A percentile compares a stretch with the other conserved stretches of the same genome.
Evolutionary conservation across 2,113 vertebrate genomes (phyloP).

Genomic region (Chauna torquata): DNA sequence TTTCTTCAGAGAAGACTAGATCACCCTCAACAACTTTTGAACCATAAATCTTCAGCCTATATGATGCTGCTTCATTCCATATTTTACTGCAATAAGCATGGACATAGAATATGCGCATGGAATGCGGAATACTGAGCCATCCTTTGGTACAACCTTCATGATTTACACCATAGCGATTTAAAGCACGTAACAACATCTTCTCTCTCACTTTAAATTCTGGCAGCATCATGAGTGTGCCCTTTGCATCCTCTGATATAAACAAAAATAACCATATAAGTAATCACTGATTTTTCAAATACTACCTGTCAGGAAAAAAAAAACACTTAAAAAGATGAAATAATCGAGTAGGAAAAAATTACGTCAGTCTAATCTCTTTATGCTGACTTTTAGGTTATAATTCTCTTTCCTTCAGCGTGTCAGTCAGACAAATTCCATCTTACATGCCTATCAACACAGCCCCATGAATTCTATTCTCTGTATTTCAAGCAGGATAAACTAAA

Average conservation of each 20-base stretch:
- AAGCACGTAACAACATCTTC: slow-evolving; percentile 85
- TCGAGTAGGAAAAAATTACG: neutral
- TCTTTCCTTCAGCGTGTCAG: neutral
- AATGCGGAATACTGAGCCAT: slow-evolving; percentile 92
- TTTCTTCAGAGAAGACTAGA: slow-evolving; percentile 78
- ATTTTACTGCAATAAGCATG: slow-evolving; percentile 94
- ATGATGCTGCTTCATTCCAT: slow-evolving; percentile 89
- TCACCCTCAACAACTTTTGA: slow-evolving; percentile 84
- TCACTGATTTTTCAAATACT: neutral
- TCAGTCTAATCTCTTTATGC: neutral
- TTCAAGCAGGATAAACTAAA: neutral
- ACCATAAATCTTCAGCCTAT: slow-evolving; percentile 82
- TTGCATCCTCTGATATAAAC: slow-evolving; percentile 84
- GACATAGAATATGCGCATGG: slow-evolving; percentile 89
- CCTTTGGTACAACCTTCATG: slow-evolving; percentile 84
- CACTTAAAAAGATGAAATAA: neutral
- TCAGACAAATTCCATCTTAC: neutral
- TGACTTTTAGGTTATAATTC: neutral
- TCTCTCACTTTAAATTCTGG: slow-evolving; percentile 89
- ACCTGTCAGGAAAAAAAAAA: neutral
- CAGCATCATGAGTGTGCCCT: slow-evolving; percentile 86
- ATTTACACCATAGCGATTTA: slow-evolving; percentile 87
- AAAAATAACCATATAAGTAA: slow-evolving; percentile 18
- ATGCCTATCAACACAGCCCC: neutral
- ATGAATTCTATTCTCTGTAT: neutral